These are phyloP conservation scores for Diceros bicornis DNA, from an alignment of 2,797 vertebrate species.

Conservation along the genomic window DNA sequence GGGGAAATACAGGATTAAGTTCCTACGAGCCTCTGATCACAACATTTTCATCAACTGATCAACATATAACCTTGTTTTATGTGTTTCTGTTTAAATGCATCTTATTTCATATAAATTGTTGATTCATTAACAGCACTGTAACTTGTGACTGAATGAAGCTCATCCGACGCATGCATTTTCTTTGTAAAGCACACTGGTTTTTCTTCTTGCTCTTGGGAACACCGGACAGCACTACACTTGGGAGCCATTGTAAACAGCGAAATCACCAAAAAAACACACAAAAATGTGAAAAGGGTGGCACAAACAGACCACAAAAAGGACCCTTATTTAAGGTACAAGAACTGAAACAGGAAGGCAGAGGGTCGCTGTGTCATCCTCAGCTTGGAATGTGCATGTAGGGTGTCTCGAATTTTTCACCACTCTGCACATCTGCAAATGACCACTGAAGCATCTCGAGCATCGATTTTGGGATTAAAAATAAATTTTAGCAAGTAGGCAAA, in stretches of 20 bases:
- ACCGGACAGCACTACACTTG: fast-evolving
- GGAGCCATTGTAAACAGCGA: neutral
- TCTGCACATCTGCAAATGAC: neutral
- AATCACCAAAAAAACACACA: neutral
- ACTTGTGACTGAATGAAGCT: neutral
- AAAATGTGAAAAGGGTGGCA: neutral
- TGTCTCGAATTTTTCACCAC: fast-evolving
- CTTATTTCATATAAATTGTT: neutral
- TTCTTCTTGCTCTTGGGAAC: neutral
- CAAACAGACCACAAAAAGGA: neutral
- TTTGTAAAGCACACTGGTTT: fast-evolving
- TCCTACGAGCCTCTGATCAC: neutral
- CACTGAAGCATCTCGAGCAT: too few relatives aligned
- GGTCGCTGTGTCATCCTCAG: fast-evolving
- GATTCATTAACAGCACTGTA: neutral
- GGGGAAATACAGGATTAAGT: neutral
- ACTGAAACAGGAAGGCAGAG: neutral
- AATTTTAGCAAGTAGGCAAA: neutral
- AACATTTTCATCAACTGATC: neutral
- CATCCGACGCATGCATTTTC: neutral
- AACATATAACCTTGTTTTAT: too few relatives aligned
- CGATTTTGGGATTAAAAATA: neutral
- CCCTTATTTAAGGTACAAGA: neutral
- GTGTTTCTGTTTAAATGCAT: neutral
- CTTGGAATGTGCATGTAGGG: too few relatives aligned